phyloP scores from a whole-genome alignment of 2,113 vertebrate genomes.

The Bolborhynchus lineola region DNA sequence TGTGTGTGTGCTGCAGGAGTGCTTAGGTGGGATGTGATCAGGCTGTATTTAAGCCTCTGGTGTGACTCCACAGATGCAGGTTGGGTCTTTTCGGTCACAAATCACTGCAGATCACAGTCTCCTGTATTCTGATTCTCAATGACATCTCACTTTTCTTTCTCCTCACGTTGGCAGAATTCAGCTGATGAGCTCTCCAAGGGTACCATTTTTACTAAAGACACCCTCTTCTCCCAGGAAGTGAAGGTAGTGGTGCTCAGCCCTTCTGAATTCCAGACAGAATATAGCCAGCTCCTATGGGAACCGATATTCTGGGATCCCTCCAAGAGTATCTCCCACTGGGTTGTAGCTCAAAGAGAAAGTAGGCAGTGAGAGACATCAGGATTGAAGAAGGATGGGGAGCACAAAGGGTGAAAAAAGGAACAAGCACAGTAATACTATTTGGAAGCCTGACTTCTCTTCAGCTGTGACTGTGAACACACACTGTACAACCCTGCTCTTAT shows the following conservation, averaged over 20 bases:
- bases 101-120: background rate
- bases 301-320: background rate
- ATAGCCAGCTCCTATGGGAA: background rate
- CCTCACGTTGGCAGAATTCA: background rate
- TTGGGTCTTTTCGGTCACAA: background rate
- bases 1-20: background rate
- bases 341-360: background rate
- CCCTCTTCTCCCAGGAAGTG: background rate
- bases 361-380: background rate
- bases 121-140: background rate
- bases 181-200: background rate
- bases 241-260: background rate
- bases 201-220: background rate
- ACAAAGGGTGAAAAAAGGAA: background rate
- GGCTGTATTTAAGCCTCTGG: background rate
- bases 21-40: background rate
- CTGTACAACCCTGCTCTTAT: background rate
- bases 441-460: background rate
- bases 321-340: background rate
- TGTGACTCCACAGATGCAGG: background rate
- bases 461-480: background rate
- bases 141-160: background rate
- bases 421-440: background rate
- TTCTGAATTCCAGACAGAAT: background rate
- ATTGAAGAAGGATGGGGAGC: background rate